Conservation (phyloP, 2,888 invertebrate genomes). For the Phrixothrix hirtus region DNA sequence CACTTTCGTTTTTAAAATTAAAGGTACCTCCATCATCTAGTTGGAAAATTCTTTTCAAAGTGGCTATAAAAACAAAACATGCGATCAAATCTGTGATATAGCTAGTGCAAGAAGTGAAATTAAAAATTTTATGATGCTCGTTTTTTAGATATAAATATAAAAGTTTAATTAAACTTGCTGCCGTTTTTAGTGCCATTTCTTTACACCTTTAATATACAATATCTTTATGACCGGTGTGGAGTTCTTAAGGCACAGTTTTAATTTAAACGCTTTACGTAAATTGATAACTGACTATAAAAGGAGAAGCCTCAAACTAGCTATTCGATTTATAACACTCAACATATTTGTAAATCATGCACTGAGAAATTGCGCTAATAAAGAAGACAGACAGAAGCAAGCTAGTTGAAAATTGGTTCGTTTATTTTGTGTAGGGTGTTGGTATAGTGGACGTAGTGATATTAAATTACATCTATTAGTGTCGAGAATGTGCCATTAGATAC, state of each 20-base stretch:
- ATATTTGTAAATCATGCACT: slow-evolving; percentile 17
- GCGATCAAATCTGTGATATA: slow-evolving; percentile 21
- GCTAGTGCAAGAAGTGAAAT: slow-evolving; percentile 18
- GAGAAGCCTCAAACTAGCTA: not conserved
- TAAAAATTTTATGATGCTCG: slow-evolving; percentile 21
- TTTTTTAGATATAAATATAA: slow-evolving; percentile 20
- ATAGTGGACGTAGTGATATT: slow-evolving; percentile 22
- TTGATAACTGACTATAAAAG: not conserved
- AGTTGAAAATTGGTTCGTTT: slow-evolving; percentile 31
- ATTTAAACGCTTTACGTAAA: not conserved
- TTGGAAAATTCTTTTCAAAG: slow-evolving; percentile 8
- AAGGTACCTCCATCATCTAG: slow-evolving; percentile 3
- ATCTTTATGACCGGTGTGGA: slow-evolving; percentile 4
- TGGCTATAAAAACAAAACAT: slow-evolving; percentile 18
- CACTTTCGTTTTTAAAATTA: slow-evolving; percentile 5
- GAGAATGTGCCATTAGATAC: slow-evolving; percentile 9
- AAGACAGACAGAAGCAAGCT: slow-evolving; percentile 29
- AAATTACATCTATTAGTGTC: slow-evolving; percentile 19
- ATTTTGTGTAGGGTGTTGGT: slow-evolving; percentile 19
- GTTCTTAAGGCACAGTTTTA: not conserved
- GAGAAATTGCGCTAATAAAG: slow-evolving; percentile 26
- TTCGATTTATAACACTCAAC: too few relatives aligned
- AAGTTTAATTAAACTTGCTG: slow-evolving; percentile 25
- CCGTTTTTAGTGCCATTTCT: slow-evolving; percentile 19
- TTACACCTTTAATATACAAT: slow-evolving; percentile 13